Evolutionary conservation across 1,140 invertebrate species (phyloP).

Genomic region (Diploscapter pachys): DNA sequence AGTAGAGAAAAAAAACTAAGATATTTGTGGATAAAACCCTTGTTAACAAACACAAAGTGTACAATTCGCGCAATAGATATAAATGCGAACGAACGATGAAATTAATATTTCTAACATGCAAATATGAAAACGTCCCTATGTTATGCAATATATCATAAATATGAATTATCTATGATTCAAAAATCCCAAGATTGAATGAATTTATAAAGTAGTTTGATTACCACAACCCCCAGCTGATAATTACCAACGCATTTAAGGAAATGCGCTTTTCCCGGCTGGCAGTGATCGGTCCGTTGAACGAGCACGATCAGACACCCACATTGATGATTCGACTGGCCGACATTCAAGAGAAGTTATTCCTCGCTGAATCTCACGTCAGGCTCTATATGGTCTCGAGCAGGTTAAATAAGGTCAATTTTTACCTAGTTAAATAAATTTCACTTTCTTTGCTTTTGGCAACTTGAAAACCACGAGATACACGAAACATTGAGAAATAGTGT

Average conservation of each 20-base stretch:
- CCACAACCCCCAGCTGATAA: not conserved
- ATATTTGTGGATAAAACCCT: not conserved
- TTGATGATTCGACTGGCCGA: slow-evolving; percentile 64
- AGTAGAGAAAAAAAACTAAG: slow-evolving; percentile 4
- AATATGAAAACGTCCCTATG: not conserved
- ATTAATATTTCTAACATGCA: not conserved
- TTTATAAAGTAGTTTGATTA: not conserved
- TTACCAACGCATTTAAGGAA: slow-evolving; percentile 33
- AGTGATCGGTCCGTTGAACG: slow-evolving; percentile 60
- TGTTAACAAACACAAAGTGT: no score
- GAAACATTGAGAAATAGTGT: no score
- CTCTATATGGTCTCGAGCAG: slow-evolving; percentile 63
- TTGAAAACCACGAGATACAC: no score
- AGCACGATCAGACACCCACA: slow-evolving; percentile 62
- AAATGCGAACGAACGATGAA: not conserved
- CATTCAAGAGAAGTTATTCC: slow-evolving; percentile 64
- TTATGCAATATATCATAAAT: not conserved
- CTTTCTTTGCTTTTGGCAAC: no score
- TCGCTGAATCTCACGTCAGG: slow-evolving; percentile 64
- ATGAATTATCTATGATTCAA: not conserved
- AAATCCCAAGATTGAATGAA: not conserved
- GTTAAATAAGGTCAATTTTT: slow-evolving; percentile 63
- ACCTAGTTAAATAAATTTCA: not conserved
- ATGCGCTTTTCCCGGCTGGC: slow-evolving; percentile 63
- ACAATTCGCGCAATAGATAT: no score